phyloP scores from a whole-genome alignment of 2,113 vertebrate genomes.

The Lethenteron reissneri region DNA sequence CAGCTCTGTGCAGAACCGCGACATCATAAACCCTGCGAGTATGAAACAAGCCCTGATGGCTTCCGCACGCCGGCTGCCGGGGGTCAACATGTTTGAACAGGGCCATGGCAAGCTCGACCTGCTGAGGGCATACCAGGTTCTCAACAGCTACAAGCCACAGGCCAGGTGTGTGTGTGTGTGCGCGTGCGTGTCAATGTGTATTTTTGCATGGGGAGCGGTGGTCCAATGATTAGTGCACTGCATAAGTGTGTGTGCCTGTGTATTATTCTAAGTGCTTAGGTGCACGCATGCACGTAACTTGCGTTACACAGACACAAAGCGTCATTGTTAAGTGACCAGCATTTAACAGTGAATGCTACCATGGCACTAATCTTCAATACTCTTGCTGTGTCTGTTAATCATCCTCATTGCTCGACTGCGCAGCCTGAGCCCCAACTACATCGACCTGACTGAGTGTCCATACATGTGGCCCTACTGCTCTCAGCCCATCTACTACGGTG shows the following conservation, averaged over 20 bases:
- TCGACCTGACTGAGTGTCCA: conserved; percentile 83
- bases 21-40: conserved; percentile 83
- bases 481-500: conserved; percentile 93
- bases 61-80: conserved; percentile 71
- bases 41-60: conserved; percentile 97
- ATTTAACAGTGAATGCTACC: neutral
- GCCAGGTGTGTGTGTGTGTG: conserved; percentile 41
- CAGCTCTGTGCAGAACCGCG: conserved; percentile 76
- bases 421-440: conserved; percentile 86
- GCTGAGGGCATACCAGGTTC: conserved; percentile 79
- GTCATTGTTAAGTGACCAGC: too few relatives aligned
- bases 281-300: too few relatives aligned
- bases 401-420: neutral
- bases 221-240: too few relatives aligned
- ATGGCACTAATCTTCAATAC: neutral
- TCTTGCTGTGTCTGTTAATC: neutral
- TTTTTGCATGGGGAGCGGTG: too few relatives aligned
- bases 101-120: conserved; percentile 91
- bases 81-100: conserved; percentile 98
- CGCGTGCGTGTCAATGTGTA: too few relatives aligned
- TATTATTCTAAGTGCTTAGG: too few relatives aligned
- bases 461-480: conserved; percentile 99
- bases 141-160: conserved; percentile 87
- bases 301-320: too few relatives aligned
- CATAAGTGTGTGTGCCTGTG: too few relatives aligned